phyloP scores from a whole-genome alignment of 2,797 vertebrate genomes.

The Myoxocephalus aenaeus region DNA sequence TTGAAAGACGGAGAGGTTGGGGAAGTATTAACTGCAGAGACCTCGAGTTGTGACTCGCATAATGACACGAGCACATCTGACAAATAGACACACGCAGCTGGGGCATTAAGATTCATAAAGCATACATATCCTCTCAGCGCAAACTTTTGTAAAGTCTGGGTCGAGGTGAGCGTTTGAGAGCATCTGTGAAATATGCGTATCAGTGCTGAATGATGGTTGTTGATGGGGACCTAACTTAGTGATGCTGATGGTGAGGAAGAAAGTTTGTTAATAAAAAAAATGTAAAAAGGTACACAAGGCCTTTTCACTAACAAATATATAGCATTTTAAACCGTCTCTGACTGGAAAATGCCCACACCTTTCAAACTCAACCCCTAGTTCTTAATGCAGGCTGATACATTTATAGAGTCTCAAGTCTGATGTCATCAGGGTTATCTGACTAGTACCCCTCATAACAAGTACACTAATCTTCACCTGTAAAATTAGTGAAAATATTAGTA shows the following conservation, averaged over 20 bases:
- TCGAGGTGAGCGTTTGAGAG: constrained; percentile 8
- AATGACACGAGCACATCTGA: constrained; percentile 62
- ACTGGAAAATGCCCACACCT: background rate
- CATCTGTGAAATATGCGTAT: constrained; percentile 4
- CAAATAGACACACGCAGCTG: constrained; percentile 37
- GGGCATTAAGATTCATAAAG: constrained; percentile 60
- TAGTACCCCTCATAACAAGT: background rate
- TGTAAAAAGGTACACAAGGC: background rate
- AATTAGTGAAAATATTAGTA: background rate
- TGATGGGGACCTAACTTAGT: background rate
- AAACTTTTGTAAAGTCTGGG: constrained; percentile 56
- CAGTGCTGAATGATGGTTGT: background rate
- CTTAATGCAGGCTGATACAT: background rate
- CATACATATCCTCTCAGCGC: constrained; percentile 44
- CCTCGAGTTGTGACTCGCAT: constrained; percentile 68
- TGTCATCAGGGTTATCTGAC: background rate
- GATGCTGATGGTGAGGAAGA: background rate
- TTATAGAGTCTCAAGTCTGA: background rate
- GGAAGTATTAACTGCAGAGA: constrained; percentile 62
- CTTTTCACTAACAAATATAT: background rate
- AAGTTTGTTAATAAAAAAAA: background rate
- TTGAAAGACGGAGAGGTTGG: constrained; percentile 56
- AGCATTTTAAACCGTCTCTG: background rate
- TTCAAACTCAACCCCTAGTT: background rate
- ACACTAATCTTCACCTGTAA: background rate